These are phyloP conservation scores for Parambassis ranga DNA, from an alignment of 2,797 vertebrate species.

Conservation along the genomic window DNA sequence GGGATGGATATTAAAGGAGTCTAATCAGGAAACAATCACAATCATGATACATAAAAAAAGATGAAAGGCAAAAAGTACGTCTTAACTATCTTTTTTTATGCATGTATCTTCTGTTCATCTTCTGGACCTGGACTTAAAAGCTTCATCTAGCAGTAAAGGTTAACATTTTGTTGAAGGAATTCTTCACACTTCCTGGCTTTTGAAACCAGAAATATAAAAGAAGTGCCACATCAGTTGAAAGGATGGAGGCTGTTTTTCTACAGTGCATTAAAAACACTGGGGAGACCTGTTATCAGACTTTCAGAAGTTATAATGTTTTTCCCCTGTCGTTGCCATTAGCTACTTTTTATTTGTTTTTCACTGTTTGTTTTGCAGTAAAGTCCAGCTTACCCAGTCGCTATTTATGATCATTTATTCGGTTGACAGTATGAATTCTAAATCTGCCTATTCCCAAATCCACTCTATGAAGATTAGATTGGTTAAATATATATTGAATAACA, in stretches of 20 bases:
- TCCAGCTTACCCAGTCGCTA: not conserved
- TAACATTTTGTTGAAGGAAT: slow-evolving; percentile 19
- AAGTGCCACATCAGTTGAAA: slow-evolving; percentile 13
- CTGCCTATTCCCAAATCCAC: not conserved
- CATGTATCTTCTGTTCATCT: slow-evolving; percentile 22
- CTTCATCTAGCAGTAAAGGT: slow-evolving; percentile 21
- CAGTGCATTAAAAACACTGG: slow-evolving; percentile 8
- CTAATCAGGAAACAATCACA: slow-evolving; percentile 75
- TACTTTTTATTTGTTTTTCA: slow-evolving; percentile 4
- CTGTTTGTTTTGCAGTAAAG: not conserved
- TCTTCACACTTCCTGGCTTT: slow-evolving; percentile 27
- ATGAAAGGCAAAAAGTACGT: slow-evolving; percentile 12
- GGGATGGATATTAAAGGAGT: slow-evolving; percentile 84
- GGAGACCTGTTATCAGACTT: slow-evolving; percentile 34
- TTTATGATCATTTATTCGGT: slow-evolving; percentile 1
- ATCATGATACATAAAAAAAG: slow-evolving; percentile 27
- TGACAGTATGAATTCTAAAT: slow-evolving; percentile 1
- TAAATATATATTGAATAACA: slow-evolving; percentile 10
- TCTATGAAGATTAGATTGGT: not conserved
- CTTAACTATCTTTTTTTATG: slow-evolving; percentile 40
- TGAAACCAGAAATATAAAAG: slow-evolving; percentile 38
- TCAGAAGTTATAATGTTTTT: slow-evolving; percentile 20
- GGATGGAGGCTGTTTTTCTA: slow-evolving; percentile 27
- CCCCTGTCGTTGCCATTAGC: too few species aligned
- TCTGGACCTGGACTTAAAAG: slow-evolving; percentile 37